Base-by-base conservation (phyloP, 2,113 vertebrate genomes). In the Thymallus thymallus region DNA sequence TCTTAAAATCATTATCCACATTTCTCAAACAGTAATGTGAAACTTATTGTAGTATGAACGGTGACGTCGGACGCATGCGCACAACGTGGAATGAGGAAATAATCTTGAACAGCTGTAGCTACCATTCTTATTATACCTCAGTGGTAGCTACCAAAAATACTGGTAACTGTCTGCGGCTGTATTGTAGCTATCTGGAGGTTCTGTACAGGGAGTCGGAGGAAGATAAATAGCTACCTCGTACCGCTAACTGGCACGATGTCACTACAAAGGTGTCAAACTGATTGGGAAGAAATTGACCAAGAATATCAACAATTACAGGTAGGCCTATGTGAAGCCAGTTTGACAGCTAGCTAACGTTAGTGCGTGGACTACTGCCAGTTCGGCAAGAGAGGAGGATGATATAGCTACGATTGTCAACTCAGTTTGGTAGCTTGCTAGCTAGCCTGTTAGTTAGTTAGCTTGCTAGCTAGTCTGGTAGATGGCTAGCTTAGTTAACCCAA, bases 261-360 rank as follows among this genome's bases (percentile, higher is more conserved):
- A 85, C 89, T 92, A 81, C 91, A 91, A 77, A 90, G 86, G 73
- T 94, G 92, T 82, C 88, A 89, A 81, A 86, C 83, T 66, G 96
- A 96, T 83, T 96, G 95, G 96, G 86, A 87, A 14, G 95, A 95
- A 84, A 94, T 97, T 72, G 95, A 98, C 18, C 87, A 89, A 74
- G 96, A 96, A 86, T 96, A 96, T 85, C 94, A 94, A 86, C 95
- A 96, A 82, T 85, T 98, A 62, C 97, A 97, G 96, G 97, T 97
- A 80, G 84, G 62, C 14, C 18, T 20, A 65, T 45, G 32, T 46
- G 18, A 26, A 26, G 55, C 30, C 12, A n/a, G 35, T 12, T 45
- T 23, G 60, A 20, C 56, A 46, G 35, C 22, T 62, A 22, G 58
- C 32, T 73, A 18, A 41, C 35, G 7, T 41, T 41, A 5, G 45